These are phyloP conservation scores for Anthopleura xanthogrammica DNA, from an alignment of 92 coral and sea anemone genomes.

Conservation along the genomic window DNA sequence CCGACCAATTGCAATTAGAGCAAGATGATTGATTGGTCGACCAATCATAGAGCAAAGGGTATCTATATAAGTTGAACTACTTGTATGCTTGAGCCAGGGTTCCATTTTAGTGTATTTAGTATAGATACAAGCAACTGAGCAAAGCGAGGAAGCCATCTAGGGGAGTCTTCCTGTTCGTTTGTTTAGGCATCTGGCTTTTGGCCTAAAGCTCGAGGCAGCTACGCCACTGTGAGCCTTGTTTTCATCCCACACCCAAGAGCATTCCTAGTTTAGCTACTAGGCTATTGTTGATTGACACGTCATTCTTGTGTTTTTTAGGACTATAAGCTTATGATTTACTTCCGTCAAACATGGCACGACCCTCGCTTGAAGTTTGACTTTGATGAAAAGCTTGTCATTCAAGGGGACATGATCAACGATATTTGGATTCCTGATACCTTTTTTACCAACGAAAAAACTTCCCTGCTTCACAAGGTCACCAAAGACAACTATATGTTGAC, in stretches of 20 bases:
- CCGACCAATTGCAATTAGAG: no score
- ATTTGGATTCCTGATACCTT: constrained; percentile 87
- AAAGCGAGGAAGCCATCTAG: no score
- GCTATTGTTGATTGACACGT: no score
- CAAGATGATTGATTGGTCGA: no score
- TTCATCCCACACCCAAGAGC: not conserved
- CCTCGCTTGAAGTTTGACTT: constrained; percentile 55
- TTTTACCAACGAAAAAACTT: constrained; percentile 67
- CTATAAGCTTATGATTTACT: constrained; percentile 56
- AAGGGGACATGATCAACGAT: constrained; percentile 61
- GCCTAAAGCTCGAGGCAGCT: no score
- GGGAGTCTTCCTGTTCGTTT: no score
- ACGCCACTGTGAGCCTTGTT: not conserved
- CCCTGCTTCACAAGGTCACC: constrained; percentile 73
- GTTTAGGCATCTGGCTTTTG: no score
- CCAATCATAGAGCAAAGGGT: no score
- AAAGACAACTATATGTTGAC: constrained; percentile 66
- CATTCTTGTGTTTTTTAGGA: constrained; percentile 34
- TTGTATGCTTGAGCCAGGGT: not conserved
- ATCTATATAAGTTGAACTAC: not conserved
- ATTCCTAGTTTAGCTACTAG: no score
- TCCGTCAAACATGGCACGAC: constrained; percentile 70
- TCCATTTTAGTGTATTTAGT: no score
- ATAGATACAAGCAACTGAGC: no score
- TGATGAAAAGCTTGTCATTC: constrained; percentile 38